Evolutionary conservation across 1,140 invertebrate species (phyloP).

Genomic region (Leptinotarsa defecta): DNA sequence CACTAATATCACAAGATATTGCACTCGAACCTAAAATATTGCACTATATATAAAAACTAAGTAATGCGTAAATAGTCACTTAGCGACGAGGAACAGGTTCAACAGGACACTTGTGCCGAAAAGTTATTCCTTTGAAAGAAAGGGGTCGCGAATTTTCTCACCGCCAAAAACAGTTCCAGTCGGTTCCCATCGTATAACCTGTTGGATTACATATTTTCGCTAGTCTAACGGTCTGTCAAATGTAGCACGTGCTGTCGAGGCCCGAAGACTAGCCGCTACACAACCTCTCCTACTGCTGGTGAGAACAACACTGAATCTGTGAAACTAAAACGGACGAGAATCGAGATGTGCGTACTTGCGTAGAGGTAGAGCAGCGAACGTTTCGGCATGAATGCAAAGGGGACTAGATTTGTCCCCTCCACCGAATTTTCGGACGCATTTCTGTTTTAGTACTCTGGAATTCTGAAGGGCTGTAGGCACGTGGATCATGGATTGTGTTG

Average conservation of each 20-base stretch:
- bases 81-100: background rate
- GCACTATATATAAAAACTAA: constrained; percentile 22
- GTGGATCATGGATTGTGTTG: too few relatives aligned
- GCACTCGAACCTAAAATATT: constrained; percentile 20
- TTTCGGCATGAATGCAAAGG: constrained; percentile 1
- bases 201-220: background rate
- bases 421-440: constrained; percentile 2
- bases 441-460: background rate
- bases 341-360: background rate
- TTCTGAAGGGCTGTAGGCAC: too few relatives aligned
- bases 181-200: constrained; percentile 1
- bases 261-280: background rate
- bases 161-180: background rate
- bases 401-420: background rate
- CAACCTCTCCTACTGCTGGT: background rate
- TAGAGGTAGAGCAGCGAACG: background rate
- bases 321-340: background rate
- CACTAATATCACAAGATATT: constrained; percentile 34
- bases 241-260: background rate
- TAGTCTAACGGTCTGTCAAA: background rate
- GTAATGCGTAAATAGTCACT: background rate
- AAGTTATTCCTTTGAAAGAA: background rate
- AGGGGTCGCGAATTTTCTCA: constrained; percentile 9
- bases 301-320: background rate
- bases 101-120: constrained; percentile 10